Evolutionary conservation across 2,888 invertebrate species (phyloP).

Genomic region (Limenitis arthemis): DNA sequence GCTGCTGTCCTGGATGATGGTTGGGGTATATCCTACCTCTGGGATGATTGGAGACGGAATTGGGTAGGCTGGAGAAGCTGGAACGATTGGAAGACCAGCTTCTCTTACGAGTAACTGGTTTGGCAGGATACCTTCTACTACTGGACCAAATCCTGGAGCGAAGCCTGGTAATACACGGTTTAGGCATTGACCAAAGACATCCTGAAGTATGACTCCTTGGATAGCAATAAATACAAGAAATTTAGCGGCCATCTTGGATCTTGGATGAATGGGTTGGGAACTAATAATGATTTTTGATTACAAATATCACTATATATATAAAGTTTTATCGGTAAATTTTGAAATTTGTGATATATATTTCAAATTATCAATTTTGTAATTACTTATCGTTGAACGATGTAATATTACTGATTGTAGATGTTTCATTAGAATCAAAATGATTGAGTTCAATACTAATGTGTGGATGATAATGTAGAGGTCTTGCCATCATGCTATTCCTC

Average conservation of each 20-base stretch:
- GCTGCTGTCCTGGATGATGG: conserved; percentile 48
- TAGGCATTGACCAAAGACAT: conserved; percentile 35
- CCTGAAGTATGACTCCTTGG: conserved; percentile 27
- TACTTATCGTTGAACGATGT: too few species aligned
- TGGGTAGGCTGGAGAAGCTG: conserved; percentile 18
- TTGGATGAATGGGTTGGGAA: neutral
- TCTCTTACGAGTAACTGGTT: conserved; percentile 32
- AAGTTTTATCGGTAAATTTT: neutral
- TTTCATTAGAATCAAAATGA: too few species aligned
- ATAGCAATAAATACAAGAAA: conserved; percentile 15
- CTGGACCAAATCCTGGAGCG: conserved; percentile 28
- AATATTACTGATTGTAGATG: too few species aligned
- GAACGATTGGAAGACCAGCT: conserved; percentile 19
- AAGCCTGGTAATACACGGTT: conserved; percentile 40
- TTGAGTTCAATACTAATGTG: too few species aligned
- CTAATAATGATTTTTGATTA: conserved; percentile 1
- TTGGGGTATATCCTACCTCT: conserved; percentile 25
- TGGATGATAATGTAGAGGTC: too few species aligned
- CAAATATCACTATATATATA: conserved; percentile 9
- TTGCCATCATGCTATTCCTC: too few species aligned
- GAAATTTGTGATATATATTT: too few species aligned
- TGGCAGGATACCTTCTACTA: conserved; percentile 26
- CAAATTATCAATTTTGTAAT: too few species aligned
- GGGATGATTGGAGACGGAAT: conserved; percentile 16
- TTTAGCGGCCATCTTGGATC: conserved; percentile 23